A percentile compares a stretch with the other conserved stretches of the same genome.
These are phyloP conservation scores for Ophiothrix spiculata DNA, from an alignment of 35 echinoderm and acorn worm species.

Conservation along the genomic window DNA sequence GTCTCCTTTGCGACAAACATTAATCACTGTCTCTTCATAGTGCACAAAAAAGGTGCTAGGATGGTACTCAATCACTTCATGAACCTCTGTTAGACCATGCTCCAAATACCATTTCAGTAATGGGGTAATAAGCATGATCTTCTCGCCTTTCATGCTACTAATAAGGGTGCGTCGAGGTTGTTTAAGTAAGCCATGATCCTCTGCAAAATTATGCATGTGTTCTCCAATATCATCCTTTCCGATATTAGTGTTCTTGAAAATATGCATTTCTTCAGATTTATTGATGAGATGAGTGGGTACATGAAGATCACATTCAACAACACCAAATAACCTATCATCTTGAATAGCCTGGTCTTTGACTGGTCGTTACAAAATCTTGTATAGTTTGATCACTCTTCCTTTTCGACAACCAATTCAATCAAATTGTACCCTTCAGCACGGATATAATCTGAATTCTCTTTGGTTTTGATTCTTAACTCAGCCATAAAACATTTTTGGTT, in stretches of 20 bases:
- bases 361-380: neutral
- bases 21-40: neutral
- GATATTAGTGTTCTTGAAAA: constrained; percentile 17
- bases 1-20: neutral
- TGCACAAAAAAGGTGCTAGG: neutral
- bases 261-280: constrained; percentile 14
- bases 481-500: neutral
- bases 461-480: constrained; percentile 16
- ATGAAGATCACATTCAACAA: constrained; percentile 31
- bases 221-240: constrained; percentile 27
- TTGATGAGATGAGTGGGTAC: neutral
- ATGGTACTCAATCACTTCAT: neutral
- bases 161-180: constrained; percentile 17
- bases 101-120: constrained; percentile 5
- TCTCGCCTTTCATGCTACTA: neutral
- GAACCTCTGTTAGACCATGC: neutral
- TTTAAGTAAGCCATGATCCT: neutral
- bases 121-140: neutral
- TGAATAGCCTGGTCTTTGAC: neutral
- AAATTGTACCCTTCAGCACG: too few relatives aligned
- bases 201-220: constrained; percentile 3
- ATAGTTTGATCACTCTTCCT: neutral
- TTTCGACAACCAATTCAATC: neutral
- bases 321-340: constrained; percentile 10
- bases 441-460: too few relatives aligned